Conservation (phyloP, 2,797 vertebrate species). For the Zalophus californianus region DNA sequence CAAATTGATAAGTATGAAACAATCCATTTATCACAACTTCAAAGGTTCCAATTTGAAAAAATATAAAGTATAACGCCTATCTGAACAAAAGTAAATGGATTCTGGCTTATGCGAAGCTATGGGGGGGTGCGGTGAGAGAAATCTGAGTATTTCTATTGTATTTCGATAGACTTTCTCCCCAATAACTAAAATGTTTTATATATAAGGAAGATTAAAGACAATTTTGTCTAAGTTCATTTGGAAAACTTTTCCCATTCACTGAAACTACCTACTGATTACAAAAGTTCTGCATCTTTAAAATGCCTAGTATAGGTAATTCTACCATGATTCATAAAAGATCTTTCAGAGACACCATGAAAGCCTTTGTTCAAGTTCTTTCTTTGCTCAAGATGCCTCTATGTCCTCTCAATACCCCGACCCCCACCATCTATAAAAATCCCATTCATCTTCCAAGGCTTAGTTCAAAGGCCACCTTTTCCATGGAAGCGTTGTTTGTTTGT, state of each 20-base stretch:
- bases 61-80: not conserved
- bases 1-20: conserved; percentile 4
- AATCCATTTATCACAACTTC: not conserved
- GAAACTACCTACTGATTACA: conserved; percentile 19
- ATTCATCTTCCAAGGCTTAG: conserved; percentile 73
- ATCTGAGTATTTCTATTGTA: not conserved
- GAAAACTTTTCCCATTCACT: conserved; percentile 46
- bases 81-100: not conserved
- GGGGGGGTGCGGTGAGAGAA: not conserved
- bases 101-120: not conserved
- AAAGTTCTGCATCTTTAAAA: conserved; percentile 67
- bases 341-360: conserved; percentile 62
- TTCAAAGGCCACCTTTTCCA: conserved; percentile 75
- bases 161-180: conserved; percentile 34
- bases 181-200: conserved; percentile 29
- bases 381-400: conserved; percentile 35
- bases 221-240: conserved; percentile 35
- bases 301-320: conserved; percentile 56
- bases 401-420: conserved; percentile 65
- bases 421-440: conserved; percentile 60
- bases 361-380: conserved; percentile 71
- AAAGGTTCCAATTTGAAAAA: not conserved
- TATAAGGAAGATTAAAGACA: conserved; percentile 23
- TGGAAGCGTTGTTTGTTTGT: not conserved
- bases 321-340: conserved; percentile 63